Percentiles rank a stretch among this genome's conserved stretches.
Conservation (phyloP, 37 sponge, comb jelly and placozoan species). For the Chondrosia reniformis region DNA sequence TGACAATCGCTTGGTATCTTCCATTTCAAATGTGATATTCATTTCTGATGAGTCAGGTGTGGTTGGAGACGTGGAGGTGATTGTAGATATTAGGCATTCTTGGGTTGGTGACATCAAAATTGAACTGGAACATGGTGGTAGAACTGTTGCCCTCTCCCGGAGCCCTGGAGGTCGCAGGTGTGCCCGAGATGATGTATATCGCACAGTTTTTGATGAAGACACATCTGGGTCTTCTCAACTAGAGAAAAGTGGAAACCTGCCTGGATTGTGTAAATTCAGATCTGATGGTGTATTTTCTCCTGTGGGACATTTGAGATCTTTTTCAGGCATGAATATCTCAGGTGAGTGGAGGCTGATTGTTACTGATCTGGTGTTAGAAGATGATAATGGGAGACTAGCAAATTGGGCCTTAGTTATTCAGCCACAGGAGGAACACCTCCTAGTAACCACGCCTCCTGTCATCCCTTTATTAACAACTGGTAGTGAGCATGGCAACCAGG, state of each 20-base stretch:
- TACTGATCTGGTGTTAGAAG: conserved; percentile 59
- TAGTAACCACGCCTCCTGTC: conserved; percentile 60
- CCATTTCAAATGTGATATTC: conserved; percentile 48
- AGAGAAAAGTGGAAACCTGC: conserved; percentile 44
- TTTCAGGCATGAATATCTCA: conserved; percentile 39
- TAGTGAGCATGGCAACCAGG: not conserved
- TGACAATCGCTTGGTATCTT: conserved; percentile 32
- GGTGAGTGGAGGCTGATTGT: conserved; percentile 80
- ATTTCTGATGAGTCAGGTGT: conserved; percentile 11
- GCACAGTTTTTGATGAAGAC: conserved; percentile 59
- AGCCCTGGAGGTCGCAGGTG: conserved; percentile 77
- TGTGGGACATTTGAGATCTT: conserved; percentile 51
- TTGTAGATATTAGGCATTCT: conserved; percentile 86
- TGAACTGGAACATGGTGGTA: conserved; percentile 65
- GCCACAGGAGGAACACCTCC: conserved; percentile 63
- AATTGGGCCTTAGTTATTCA: conserved; percentile 78
- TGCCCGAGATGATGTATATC: conserved; percentile 50
- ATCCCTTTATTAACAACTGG: conserved; percentile 54
- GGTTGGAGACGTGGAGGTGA: conserved; percentile 73
- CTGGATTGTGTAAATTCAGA: conserved; percentile 79
- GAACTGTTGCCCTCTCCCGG: conserved; percentile 52
- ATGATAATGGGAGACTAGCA: conserved; percentile 70
- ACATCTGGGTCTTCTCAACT: conserved; percentile 35
- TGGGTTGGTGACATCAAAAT: conserved; percentile 82
- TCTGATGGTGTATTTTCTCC: conserved; percentile 71